A percentile compares a stretch with the other conserved stretches of the same genome.
phyloP scores from a whole-genome alignment of 2,888 invertebrate genomes.

The Drosophila atroscutellata region DNA sequence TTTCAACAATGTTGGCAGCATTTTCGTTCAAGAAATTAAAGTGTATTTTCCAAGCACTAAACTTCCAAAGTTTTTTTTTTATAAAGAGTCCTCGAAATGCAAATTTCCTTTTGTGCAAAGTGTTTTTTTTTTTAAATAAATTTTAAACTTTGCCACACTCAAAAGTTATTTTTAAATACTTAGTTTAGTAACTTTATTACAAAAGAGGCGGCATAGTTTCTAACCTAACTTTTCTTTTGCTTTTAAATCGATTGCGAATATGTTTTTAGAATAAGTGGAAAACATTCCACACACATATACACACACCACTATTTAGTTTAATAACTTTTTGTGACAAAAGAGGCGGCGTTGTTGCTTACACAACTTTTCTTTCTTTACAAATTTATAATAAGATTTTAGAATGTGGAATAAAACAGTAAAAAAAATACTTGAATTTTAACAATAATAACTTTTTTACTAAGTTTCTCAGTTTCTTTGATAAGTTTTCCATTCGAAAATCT shows the following conservation, averaged over 20 bases:
- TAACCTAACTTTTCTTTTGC: background rate
- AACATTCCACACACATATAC: background rate
- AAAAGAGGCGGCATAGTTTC: background rate
- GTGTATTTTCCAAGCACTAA: conserved; percentile 25
- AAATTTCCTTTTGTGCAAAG: background rate
- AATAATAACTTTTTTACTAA: no score
- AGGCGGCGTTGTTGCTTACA: background rate
- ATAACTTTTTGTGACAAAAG: background rate
- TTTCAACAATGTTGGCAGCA: conserved; percentile 21
- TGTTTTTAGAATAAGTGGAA: background rate
- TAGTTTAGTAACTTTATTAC: background rate
- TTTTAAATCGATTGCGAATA: background rate
- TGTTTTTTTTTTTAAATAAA: background rate
- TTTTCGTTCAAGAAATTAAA: conserved; percentile 45
- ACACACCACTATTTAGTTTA: background rate
- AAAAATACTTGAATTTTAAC: background rate
- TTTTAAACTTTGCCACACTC: background rate
- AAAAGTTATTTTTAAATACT: conserved; percentile 6
- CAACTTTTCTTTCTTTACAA: background rate
- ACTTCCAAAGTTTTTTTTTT: no score
- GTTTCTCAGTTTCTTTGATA: background rate
- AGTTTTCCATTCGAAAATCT: background rate
- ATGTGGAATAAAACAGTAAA: background rate
- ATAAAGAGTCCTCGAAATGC: background rate
- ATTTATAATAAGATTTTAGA: background rate